Evolutionary conservation across 2,113 vertebrate species (phyloP), one percentile per base, ranked within the genome.

Genomic region (Microcebus griseorufus): DNA sequence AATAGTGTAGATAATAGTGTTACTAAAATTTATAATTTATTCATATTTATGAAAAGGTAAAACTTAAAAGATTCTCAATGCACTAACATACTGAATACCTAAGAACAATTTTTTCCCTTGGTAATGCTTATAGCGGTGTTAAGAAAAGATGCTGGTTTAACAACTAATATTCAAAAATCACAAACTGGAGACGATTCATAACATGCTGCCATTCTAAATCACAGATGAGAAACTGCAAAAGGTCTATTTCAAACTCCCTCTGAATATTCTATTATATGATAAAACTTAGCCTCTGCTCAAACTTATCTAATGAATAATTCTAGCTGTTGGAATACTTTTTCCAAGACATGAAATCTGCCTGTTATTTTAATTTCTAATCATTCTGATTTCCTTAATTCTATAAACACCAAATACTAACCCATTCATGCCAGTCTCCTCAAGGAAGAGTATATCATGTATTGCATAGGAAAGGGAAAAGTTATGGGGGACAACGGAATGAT

Each of bases 351-450:
- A 79, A 80, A 84, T 65, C 34, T 85, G 20, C n/a, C 25, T 48
- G 64, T 34, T 76, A 69, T 88, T 88, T 25, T 75, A 45, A 88
- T 92, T 84, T 79, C 86, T 93, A 93, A 70, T 79, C 25, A 37
- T 79, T 90, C 34, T 70, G 51, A 83, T 70, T 70, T 76, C 53
- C 13, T 78, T 64, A 93, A 84, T 64, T 58, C 39, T 76, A 29
- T 9, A 76, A 27, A 60, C 39, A 17, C 18, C 60, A 94, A 87
- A 87, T 42, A 87, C 34, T 82, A 58, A 94, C 29, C 17, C 29
- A 81, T 32, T 88, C 37, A 88, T 37, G 4, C 10, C 60, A 78
- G 53, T 16, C 42, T 55, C 65, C 70, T 53, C 53, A 96, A 87
- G 58, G 75, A 60, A 76, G n/a, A 94, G 14, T 22, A 64, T 3